phyloP scores from a whole-genome alignment of 2,888 invertebrate species.

The Drosophila prolongata region DNA sequence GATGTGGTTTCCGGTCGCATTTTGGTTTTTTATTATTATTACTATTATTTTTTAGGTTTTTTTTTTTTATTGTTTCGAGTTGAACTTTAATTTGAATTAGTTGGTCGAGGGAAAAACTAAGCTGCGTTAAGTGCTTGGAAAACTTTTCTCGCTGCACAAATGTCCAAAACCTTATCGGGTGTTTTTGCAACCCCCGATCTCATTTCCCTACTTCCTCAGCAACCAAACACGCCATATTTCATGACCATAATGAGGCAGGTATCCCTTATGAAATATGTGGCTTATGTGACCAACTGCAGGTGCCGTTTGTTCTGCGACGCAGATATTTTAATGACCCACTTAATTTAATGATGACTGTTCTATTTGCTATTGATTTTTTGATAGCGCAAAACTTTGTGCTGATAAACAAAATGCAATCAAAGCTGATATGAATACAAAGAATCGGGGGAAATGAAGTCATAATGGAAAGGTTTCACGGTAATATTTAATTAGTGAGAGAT shows the following conservation, averaged over 20 bases:
- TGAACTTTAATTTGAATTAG: slow-evolving; percentile 57
- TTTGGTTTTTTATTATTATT: slow-evolving; percentile 44
- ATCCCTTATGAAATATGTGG: slow-evolving; percentile 1
- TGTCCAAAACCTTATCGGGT: slow-evolving; percentile 32
- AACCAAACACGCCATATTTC: slow-evolving; percentile 53
- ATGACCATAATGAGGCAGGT: slow-evolving; percentile 29
- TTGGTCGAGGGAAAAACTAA: slow-evolving; percentile 23
- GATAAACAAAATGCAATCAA: slow-evolving; percentile 15
- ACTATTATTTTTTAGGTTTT: slow-evolving; percentile 48
- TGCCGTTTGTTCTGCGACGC: slow-evolving; percentile 31
- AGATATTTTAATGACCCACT: slow-evolving; percentile 20
- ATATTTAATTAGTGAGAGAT: not conserved
- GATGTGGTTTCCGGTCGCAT: slow-evolving; percentile 68
- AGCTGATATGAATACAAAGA: slow-evolving; percentile 1
- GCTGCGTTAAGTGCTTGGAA: slow-evolving; percentile 16
- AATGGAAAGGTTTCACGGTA: not conserved
- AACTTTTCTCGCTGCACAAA: slow-evolving; percentile 8
- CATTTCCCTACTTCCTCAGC: not conserved
- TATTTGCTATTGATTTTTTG: slow-evolving; percentile 30
- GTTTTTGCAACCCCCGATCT: slow-evolving; percentile 44
- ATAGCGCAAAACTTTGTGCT: slow-evolving; percentile 14
- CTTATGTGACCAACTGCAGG: slow-evolving; percentile 63
- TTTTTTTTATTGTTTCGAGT: slow-evolving; percentile 19
- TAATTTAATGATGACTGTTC: slow-evolving; percentile 13
- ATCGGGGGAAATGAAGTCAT: slow-evolving; percentile 19